Conservation (phyloP, 2,888 invertebrate species). For the Trichopria drosophilae region DNA sequence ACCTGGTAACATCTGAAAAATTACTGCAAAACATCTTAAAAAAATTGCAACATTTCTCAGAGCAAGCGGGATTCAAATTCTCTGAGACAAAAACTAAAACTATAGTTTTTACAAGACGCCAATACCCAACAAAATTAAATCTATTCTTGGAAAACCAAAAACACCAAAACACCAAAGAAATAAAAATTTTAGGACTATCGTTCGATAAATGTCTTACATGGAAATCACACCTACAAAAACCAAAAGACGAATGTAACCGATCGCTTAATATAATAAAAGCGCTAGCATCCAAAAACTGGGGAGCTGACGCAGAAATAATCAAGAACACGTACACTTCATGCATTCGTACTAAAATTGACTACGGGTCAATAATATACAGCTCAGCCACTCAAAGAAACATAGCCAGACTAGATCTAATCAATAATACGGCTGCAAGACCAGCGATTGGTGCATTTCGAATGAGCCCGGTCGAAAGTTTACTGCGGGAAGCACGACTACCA, state of each 20-base stretch:
- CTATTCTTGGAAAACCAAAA: neutral
- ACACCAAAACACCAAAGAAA: neutral
- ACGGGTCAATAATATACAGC: no score
- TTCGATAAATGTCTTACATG: constrained; percentile 27
- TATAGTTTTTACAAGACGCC: constrained; percentile 10
- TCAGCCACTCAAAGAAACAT: no score
- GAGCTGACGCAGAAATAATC: constrained; percentile 4
- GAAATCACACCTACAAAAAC: constrained; percentile 15
- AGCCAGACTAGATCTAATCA: no score
- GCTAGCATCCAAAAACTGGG: no score
- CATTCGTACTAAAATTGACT: neutral
- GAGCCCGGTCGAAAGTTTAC: no score
- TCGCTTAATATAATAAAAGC: constrained; percentile 14
- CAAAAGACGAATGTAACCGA: constrained; percentile 13
- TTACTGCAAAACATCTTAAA: constrained; percentile 14
- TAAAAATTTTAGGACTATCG: constrained; percentile 19
- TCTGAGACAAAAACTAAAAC: constrained; percentile 12
- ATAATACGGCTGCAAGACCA: no score
- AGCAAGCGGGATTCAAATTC: constrained; percentile 17
- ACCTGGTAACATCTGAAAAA: neutral
- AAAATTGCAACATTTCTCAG: neutral
- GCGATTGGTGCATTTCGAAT: no score
- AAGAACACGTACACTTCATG: neutral
- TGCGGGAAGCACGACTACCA: neutral
- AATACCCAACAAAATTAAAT: neutral